These are phyloP conservation scores for Streptopelia turtur DNA, from an alignment of 2,797 vertebrate genomes.

Conservation along the genomic window DNA sequence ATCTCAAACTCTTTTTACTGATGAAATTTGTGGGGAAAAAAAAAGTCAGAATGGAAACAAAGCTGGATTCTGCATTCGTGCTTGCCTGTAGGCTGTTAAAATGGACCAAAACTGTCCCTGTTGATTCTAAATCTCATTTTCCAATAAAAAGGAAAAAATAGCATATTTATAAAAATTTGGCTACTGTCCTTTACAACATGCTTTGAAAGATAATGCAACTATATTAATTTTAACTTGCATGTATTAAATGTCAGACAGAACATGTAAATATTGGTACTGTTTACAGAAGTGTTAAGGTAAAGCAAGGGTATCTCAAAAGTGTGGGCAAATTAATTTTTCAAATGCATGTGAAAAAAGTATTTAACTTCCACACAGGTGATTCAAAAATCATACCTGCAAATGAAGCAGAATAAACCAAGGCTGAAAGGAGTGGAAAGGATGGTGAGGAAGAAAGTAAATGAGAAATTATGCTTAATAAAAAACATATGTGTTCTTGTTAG, in stretches of 20 bases:
- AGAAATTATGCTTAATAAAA: not conserved
- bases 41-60: not conserved
- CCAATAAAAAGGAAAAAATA: not conserved
- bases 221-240: not conserved
- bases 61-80: not conserved
- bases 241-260: not conserved
- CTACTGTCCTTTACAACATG: not conserved
- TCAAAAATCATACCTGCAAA: not conserved
- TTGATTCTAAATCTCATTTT: not conserved
- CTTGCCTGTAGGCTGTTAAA: not conserved
- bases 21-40: fast-evolving
- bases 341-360: fast-evolving
- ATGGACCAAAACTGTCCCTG: not conserved
- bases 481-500: not conserved
- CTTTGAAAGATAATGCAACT: not conserved
- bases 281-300: not conserved
- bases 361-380: not conserved
- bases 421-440: too few relatives aligned
- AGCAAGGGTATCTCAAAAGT: not conserved
- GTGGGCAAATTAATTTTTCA: not conserved
- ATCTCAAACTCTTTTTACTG: not conserved
- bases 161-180: not conserved
- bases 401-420: not conserved
- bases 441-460: not conserved
- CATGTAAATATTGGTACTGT: not conserved